A percentile compares a stretch with the other conserved stretches of the same genome.
Conservation (phyloP, 1,140 invertebrate genomes). For the Solenopsis invicta region DNA sequence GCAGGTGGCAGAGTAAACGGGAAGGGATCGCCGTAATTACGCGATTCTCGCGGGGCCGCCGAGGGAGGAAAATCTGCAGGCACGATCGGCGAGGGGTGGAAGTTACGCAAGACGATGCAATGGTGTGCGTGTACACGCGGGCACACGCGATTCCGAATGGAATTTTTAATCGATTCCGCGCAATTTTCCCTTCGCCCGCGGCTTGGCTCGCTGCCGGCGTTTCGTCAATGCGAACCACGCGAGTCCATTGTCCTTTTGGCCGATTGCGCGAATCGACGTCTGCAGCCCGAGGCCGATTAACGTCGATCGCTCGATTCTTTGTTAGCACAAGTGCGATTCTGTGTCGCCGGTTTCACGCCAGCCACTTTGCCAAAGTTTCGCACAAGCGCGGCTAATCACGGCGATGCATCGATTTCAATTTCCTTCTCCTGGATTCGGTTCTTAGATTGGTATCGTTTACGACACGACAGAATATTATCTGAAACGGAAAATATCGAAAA, state of each 20-base stretch:
- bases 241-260: constrained; percentile 13
- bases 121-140: neutral
- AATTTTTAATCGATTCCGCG: constrained; percentile 69
- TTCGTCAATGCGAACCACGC: constrained; percentile 26
- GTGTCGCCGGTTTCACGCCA: constrained; percentile 7
- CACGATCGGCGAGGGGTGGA: neutral
- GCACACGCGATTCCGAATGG: constrained; percentile 45
- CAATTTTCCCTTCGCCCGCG: constrained; percentile 43
- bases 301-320: constrained; percentile 2
- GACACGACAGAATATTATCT: neutral
- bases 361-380: constrained; percentile 8
- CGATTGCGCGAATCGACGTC: neutral
- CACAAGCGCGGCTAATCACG: neutral
- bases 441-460: neutral
- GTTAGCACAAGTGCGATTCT: constrained; percentile 8
- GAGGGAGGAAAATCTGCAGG: constrained; percentile 29
- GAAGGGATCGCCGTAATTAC: constrained; percentile 65
- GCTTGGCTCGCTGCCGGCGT: constrained; percentile 21
- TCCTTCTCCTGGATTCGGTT: neutral
- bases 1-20: constrained; percentile 54
- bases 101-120: constrained; percentile 29
- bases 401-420: constrained; percentile 12
- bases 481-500: neutral
- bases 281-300: constrained; percentile 1
- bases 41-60: constrained; percentile 59